These are phyloP conservation scores for Drosophila macrospina DNA, from an alignment of 2,888 invertebrate genomes.

Conservation along the genomic window DNA sequence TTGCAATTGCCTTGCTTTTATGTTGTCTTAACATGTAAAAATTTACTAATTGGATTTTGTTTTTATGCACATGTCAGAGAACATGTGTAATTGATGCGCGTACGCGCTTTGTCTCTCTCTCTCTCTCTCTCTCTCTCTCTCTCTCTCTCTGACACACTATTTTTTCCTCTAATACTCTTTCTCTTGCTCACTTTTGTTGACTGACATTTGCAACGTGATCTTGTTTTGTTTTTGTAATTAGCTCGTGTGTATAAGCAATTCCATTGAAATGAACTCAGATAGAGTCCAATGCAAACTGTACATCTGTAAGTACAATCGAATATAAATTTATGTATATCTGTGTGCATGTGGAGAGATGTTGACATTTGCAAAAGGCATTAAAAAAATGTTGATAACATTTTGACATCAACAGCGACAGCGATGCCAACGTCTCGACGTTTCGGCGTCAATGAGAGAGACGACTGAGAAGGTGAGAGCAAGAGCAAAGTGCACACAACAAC, in stretches of 20 bases:
- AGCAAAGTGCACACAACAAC: constrained; percentile 56
- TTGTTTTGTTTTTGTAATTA: constrained; percentile 48
- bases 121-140: constrained; percentile 24
- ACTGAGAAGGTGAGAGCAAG: constrained; percentile 27
- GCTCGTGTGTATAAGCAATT: constrained; percentile 51
- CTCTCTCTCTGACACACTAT: constrained; percentile 16
- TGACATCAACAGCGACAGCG: constrained; percentile 57
- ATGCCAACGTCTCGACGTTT: constrained; percentile 14
- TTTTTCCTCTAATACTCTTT: constrained; percentile 20
- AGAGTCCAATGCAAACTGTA: constrained; percentile 33
- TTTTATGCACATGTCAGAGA: constrained; percentile 50
- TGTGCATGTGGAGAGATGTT: constrained; percentile 33
- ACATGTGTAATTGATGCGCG: constrained; percentile 55
- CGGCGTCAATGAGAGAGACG: constrained; percentile 43
- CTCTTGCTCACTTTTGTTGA: constrained; percentile 10
- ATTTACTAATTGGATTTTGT: constrained; percentile 61
- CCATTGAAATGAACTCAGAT: constrained; percentile 66
- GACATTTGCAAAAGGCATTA: constrained; percentile 55
- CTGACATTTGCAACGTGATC: constrained; percentile 53
- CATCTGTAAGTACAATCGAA: constrained; percentile 1
- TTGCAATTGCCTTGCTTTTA: constrained; percentile 66
- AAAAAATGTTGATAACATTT: constrained; percentile 64
- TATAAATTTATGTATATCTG: constrained; percentile 1
- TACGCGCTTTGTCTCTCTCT: constrained; percentile 10
- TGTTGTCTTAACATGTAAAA: constrained; percentile 60